Base-by-base conservation (phyloP, 2,113 vertebrate genomes). In the Nycticryphes semicollaris region DNA sequence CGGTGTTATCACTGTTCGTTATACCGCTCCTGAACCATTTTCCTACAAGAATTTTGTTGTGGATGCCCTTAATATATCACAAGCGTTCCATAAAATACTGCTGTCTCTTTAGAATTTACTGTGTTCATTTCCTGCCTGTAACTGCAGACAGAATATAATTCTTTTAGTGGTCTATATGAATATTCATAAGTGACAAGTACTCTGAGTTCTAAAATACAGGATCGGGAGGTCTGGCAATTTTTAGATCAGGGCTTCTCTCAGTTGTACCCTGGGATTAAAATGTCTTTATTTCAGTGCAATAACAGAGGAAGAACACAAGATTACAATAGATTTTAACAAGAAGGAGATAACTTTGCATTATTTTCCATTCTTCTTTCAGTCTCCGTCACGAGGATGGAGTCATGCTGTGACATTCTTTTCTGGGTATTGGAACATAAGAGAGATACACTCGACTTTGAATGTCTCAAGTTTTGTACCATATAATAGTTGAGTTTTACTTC, bases 321-420 rank as follows among this genome's bases (percentile, higher is more conserved):
- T 97, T 96, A 97, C 87, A 97, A 97, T 94, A 96, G 92, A 83
- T 98, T 97, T 97, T 97, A 97, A 98, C 92, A 96, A 95, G 97
- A 94, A 97, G 96, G 76, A 94, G 76, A 96, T 97, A 97, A 98
- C 97, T 98, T 98, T 98, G 97, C 98, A 98, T 98, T 98, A 97
- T 98, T 98, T 98, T 97, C 97, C 87, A 97, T 98, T 98, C 96
- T 98, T 97, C 96, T 96, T 96, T 83, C 89, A 96, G 82, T 90
- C 94, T 97, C 97, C 76, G n/a, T 97, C 91, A 95, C 2, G 39
- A 97, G 94, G 95, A 97, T 45, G 96, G 97, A 98, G 86, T 93
- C 98, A 96, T 83, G 97, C 98, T 98, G 97, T 97, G 97, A 96
- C 97, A 96, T 98, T 98, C 97, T 97, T 91, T 90, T 97, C 95